Evolutionary conservation across 2,888 invertebrate genomes (phyloP).

Genomic region (Myopa tessellatipennis): DNA sequence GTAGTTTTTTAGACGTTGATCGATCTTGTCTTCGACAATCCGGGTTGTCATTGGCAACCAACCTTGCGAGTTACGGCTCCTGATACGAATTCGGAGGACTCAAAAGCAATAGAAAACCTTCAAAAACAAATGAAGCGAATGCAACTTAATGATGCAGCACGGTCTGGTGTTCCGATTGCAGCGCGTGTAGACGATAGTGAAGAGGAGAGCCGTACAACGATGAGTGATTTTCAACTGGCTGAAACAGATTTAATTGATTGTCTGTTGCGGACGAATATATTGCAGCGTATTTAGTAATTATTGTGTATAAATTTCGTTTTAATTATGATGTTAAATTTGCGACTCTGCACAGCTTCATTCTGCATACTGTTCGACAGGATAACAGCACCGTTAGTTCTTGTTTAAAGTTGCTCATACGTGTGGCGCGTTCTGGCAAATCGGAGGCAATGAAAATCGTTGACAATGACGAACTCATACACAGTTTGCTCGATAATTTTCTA

Average conservation of each 20-base stretch:
- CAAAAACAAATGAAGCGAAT: constrained; percentile 71
- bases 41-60: constrained; percentile 76
- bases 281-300: constrained; percentile 76
- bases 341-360: constrained; percentile 74
- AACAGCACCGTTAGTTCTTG: constrained; percentile 79
- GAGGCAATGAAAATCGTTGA: constrained; percentile 74
- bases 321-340: constrained; percentile 17
- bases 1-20: constrained; percentile 69
- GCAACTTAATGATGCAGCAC: constrained; percentile 47
- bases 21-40: constrained; percentile 76
- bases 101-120: constrained; percentile 69
- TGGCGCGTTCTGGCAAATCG: constrained; percentile 81
- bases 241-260: constrained; percentile 85
- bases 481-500: constrained; percentile 72
- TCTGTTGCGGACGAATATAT: constrained; percentile 79
- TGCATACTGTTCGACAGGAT: constrained; percentile 77
- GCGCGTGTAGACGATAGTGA: constrained; percentile 62
- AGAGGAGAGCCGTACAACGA: constrained; percentile 72
- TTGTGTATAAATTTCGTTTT: constrained; percentile 20
- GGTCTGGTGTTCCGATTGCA: constrained; percentile 56
- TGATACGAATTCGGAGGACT: constrained; percentile 57
- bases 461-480: constrained; percentile 75
- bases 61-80: constrained; percentile 64
- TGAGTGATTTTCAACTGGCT: constrained; percentile 88
- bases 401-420: constrained; percentile 81